These are phyloP conservation scores for Dasyurus viverrinus DNA, from an alignment of 2,113 vertebrate genomes.

Conservation along the genomic window DNA sequence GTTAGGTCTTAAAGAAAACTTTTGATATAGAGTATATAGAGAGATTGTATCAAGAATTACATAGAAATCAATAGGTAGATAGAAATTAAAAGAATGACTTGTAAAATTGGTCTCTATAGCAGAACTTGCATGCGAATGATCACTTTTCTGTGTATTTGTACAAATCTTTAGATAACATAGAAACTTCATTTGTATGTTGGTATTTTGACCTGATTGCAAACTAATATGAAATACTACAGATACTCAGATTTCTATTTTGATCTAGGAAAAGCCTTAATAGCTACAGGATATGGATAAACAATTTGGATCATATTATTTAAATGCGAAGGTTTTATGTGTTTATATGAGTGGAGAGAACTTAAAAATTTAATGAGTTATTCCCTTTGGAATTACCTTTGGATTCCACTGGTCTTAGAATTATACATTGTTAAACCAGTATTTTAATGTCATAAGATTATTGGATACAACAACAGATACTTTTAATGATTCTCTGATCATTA, in stretches of 20 bases:
- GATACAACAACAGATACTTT: neutral
- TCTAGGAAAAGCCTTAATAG: neutral
- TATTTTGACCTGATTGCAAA: neutral
- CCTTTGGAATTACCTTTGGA: neutral
- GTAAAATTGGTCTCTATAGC: neutral
- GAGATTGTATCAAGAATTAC: neutral
- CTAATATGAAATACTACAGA: neutral
- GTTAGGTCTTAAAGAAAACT: slow-evolving; percentile 16
- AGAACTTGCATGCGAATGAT: no score
- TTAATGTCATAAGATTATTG: neutral
- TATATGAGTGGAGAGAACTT: neutral
- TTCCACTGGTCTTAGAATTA: neutral
- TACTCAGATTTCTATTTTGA: slow-evolving; percentile 6
- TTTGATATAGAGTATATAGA: neutral
- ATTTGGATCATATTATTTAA: neutral
- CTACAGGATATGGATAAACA: no score
- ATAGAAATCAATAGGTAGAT: neutral
- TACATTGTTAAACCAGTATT: neutral
- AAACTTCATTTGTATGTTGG: neutral
- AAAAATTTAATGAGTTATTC: neutral
- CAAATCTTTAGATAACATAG: rapidly evolving
- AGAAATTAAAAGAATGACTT: neutral
- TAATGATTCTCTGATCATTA: neutral
- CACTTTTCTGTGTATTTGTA: neutral
- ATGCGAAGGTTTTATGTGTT: neutral